A percentile compares a stretch with the other conserved stretches of the same genome.
These are phyloP conservation scores for Psephotus haematonotus DNA, from an alignment of 2,113 vertebrate species.

Conservation along the genomic window DNA sequence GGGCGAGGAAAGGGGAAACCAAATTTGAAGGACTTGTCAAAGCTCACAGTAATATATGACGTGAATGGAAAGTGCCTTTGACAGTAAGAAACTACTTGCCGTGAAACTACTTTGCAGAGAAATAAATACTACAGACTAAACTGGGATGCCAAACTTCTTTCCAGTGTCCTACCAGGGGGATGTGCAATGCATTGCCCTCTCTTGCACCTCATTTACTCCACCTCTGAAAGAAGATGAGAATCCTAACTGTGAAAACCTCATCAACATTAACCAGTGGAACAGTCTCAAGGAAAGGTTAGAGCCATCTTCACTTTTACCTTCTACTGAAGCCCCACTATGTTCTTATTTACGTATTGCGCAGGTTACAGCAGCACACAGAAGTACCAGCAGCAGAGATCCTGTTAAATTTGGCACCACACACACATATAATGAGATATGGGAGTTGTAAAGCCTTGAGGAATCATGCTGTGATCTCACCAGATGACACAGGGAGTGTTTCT, in stretches of 20 bases:
- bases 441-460: not conserved
- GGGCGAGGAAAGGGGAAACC: not conserved
- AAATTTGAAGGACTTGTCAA: slow-evolving; percentile 60
- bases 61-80: slow-evolving; percentile 28
- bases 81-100: slow-evolving; percentile 25
- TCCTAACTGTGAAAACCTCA: not conserved
- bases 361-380: not conserved
- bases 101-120: not conserved
- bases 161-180: not conserved
- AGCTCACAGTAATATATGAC: slow-evolving; percentile 37
- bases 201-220: not conserved
- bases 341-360: not conserved
- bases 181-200: not conserved
- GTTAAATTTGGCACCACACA: not conserved
- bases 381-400: not conserved
- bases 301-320: not conserved
- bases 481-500: not conserved
- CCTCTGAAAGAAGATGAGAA: not conserved
- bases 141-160: not conserved
- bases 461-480: not conserved
- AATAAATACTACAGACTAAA: slow-evolving; percentile 1
- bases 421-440: not conserved
- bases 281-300: not conserved
- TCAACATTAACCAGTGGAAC: not conserved
- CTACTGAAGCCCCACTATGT: not conserved